Percentiles rank a stretch among this genome's conserved stretches.
phyloP scores from a whole-genome alignment of 2,888 invertebrate genomes.

The Mythimna albipuncta region DNA sequence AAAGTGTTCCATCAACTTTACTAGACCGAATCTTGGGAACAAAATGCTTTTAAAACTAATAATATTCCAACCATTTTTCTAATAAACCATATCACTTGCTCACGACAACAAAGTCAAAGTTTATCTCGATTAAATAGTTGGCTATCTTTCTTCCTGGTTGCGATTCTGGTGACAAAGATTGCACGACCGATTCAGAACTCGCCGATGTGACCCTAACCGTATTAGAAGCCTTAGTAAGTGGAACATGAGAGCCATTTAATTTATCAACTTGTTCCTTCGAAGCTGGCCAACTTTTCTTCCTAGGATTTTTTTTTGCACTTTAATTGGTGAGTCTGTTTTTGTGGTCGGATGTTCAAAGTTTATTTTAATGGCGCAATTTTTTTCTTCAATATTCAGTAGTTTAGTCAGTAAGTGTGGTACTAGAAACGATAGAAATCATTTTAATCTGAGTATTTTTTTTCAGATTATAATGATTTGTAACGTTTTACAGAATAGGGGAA shows the following conservation, averaged over 20 bases:
- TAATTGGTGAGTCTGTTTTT: constrained; percentile 34
- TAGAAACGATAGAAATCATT: not conserved
- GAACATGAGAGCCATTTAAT: constrained; percentile 69
- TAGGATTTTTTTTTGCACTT: constrained; percentile 43
- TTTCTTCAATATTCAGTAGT: not conserved
- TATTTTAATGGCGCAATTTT: not conserved
- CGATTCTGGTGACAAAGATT: constrained; percentile 76
- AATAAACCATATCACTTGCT: constrained; percentile 52
- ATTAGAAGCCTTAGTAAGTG: constrained; percentile 65
- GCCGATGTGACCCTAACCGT: constrained; percentile 68
- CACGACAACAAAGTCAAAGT: constrained; percentile 74
- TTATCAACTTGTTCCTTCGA: constrained; percentile 58
- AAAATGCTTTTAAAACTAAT: not conserved
- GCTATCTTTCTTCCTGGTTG: constrained; percentile 73
- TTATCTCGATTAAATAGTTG: constrained; percentile 77
- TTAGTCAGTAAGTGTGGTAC: too few relatives aligned
- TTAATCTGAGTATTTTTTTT: too few relatives aligned
- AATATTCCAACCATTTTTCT: constrained; percentile 39
- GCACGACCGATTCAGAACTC: constrained; percentile 78
- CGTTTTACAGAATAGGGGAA: too few relatives aligned
- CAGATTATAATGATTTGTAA: too few relatives aligned
- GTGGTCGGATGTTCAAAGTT: not conserved
- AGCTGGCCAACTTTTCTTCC: constrained; percentile 49
- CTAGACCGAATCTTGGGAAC: not conserved
- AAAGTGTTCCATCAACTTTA: too few relatives aligned